Evolutionary conservation across 2,797 vertebrate species (phyloP).

Genomic region (Myiotriccus ornatus): DNA sequence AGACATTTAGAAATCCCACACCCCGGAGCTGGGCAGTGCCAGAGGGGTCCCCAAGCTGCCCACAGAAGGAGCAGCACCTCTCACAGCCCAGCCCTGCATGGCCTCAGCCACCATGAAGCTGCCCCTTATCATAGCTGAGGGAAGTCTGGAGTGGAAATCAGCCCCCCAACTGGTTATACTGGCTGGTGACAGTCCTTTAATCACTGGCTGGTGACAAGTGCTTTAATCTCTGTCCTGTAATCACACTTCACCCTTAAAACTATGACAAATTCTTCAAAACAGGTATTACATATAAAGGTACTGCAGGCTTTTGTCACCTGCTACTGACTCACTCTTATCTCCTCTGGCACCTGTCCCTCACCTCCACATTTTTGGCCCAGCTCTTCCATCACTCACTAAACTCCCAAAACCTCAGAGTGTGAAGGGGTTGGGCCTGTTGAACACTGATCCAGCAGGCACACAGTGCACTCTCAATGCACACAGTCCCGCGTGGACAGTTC

Average conservation of each 20-base stretch:
- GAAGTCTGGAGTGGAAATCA: not conserved
- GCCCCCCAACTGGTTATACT: not conserved
- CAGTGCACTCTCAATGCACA: fast-evolving
- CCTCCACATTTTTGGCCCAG: not conserved
- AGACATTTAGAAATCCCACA: not conserved
- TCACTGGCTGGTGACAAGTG: not conserved
- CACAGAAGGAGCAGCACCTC: fast-evolving
- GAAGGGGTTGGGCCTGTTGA: not conserved
- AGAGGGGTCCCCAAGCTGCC: not conserved
- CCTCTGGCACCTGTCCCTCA: not conserved
- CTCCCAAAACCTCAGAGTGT: not conserved
- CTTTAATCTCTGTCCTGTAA: not conserved
- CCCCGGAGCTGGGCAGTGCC: not conserved
- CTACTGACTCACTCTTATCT: not conserved
- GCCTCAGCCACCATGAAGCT: too few species aligned
- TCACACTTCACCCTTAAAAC: not conserved
- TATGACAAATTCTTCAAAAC: not conserved
- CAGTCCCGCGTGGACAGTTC: not conserved
- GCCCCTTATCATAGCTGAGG: not conserved
- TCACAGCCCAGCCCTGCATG: not conserved
- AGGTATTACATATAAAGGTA: not conserved
- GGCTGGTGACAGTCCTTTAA: not conserved
- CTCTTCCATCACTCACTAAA: not conserved
- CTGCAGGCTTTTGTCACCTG: not conserved
- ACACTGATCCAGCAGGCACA: not conserved